Percentiles rank a stretch among this genome's conserved stretches.
phyloP scores from a whole-genome alignment of 2,888 invertebrate species.

The Macrophya alboannulata region DNA sequence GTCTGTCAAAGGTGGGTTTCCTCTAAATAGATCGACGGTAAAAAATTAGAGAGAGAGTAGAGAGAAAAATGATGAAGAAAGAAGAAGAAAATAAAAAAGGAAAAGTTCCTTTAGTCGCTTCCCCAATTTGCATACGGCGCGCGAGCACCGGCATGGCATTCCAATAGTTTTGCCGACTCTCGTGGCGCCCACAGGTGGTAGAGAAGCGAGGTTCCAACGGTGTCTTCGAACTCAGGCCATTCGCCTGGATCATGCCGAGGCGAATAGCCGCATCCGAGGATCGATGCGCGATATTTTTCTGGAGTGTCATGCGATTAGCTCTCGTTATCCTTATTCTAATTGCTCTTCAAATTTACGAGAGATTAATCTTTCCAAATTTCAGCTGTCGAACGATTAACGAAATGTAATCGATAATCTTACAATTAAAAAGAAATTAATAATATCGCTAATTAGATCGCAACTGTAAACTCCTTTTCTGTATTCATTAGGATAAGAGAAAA shows the following conservation, averaged over 20 bases:
- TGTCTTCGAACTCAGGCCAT: conserved; percentile 51
- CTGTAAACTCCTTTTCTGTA: background rate
- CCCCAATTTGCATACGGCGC: conserved; percentile 45
- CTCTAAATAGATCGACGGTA: background rate
- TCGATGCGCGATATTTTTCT: background rate
- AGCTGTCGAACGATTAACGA: conserved; percentile 23
- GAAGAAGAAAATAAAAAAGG: background rate
- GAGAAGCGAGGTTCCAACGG: conserved; percentile 38
- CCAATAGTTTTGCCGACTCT: conserved; percentile 40
- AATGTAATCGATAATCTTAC: background rate
- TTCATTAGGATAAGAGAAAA: background rate
- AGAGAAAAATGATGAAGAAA: background rate
- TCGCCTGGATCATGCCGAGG: conserved; percentile 39
- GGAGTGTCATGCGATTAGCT: background rate
- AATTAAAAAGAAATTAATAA: background rate
- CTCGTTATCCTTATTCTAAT: background rate
- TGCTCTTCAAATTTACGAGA: background rate
- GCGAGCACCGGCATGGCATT: conserved; percentile 44
- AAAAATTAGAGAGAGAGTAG: conserved; percentile 6
- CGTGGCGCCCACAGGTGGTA: conserved; percentile 51
- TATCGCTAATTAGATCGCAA: conserved; percentile 28
- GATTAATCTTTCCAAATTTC: background rate
- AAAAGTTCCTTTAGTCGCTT: conserved; percentile 23
- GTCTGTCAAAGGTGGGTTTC: conserved; percentile 61
- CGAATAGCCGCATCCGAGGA: conserved; percentile 19